Evolutionary conservation across 1,140 invertebrate species (phyloP).

Genomic region (Anadara kagoshimensis): DNA sequence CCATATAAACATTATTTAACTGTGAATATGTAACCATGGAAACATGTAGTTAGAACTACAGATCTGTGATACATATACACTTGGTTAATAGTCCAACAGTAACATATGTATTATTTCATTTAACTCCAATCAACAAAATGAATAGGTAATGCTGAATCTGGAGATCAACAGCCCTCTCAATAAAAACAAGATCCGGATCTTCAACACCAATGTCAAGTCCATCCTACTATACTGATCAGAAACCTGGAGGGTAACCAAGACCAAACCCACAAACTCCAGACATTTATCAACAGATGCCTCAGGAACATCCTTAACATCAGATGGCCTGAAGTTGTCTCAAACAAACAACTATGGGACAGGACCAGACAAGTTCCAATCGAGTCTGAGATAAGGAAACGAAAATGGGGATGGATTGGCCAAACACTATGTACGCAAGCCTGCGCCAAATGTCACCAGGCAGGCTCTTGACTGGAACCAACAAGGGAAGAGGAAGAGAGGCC

Average conservation of each 20-base stretch:
- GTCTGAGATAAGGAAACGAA: no score
- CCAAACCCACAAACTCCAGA: not conserved
- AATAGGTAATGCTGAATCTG: not conserved
- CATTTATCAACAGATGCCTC: not conserved
- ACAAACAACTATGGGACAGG: no score
- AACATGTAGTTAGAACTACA: not conserved
- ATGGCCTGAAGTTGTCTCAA: no score
- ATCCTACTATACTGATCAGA: not conserved
- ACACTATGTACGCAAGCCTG: no score
- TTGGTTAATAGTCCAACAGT: not conserved
- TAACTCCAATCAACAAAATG: not conserved
- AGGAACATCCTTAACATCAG: not conserved
- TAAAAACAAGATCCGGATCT: not conserved
- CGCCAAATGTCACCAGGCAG: no score
- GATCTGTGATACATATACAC: not conserved
- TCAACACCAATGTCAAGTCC: not conserved
- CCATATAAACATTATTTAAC: not conserved
- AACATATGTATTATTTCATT: not conserved
- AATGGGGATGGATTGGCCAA: no score
- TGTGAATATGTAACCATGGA: not conserved
- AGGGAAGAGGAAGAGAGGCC: no score
- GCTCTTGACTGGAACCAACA: no score
- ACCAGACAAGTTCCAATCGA: no score
- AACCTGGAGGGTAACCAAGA: not conserved
- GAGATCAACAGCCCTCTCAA: not conserved